Evolutionary conservation across 2,888 invertebrate species (phyloP).

Genomic region (Athripsodes cinereus): DNA sequence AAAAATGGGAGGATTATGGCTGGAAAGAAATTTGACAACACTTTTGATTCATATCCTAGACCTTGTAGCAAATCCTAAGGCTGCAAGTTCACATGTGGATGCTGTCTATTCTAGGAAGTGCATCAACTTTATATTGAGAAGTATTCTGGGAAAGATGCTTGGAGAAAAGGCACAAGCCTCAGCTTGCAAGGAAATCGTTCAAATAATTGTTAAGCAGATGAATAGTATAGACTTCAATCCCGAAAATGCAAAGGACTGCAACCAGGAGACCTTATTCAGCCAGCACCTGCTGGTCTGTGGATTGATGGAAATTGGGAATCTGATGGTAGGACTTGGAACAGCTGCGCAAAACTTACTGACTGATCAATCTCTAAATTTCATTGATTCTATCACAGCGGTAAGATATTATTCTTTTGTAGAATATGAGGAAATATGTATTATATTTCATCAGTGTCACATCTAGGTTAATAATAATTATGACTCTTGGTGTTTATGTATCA

Average conservation of each 20-base stretch:
- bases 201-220: slow-evolving; percentile 90
- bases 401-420: not conserved
- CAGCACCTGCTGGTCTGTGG: slow-evolving; percentile 91
- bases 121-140: slow-evolving; percentile 89
- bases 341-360: slow-evolving; percentile 85
- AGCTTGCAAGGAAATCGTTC: slow-evolving; percentile 90
- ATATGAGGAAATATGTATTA: not conserved
- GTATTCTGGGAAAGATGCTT: slow-evolving; percentile 87
- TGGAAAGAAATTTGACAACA: slow-evolving; percentile 83
- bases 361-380: slow-evolving; percentile 73
- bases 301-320: slow-evolving; percentile 86
- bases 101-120: slow-evolving; percentile 97
- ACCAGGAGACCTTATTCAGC: slow-evolving; percentile 84
- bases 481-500: slow-evolving; percentile 35
- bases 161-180: slow-evolving; percentile 96
- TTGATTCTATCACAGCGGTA: slow-evolving; percentile 55
- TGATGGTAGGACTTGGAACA: slow-evolving; percentile 89
- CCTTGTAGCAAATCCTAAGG: slow-evolving; percentile 91
- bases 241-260: slow-evolving; percentile 86
- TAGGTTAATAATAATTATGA: not conserved
- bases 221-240: slow-evolving; percentile 90
- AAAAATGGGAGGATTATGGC: slow-evolving; percentile 89
- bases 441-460: not conserved
- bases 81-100: slow-evolving; percentile 93
- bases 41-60: slow-evolving; percentile 88